Percentiles rank a stretch among this genome's conserved stretches.
phyloP scores from a whole-genome alignment of 2,113 vertebrate species.

The Toxotes chatareus region DNA sequence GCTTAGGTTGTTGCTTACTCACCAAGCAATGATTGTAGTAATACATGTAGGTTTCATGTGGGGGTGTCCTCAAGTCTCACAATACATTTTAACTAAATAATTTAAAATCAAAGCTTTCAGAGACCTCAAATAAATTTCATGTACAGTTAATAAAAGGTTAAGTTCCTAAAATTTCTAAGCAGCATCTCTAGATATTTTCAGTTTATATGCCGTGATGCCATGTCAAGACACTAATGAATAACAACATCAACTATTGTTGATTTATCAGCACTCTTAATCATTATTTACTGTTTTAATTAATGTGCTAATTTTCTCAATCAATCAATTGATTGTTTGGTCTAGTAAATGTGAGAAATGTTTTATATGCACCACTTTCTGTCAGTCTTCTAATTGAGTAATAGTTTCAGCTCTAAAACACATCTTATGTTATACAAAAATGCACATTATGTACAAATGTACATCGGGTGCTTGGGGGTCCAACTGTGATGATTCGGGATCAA shows the following conservation, averaged over 20 bases:
- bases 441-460: conserved; percentile 3
- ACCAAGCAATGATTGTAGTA: background rate
- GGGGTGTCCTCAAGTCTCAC: background rate
- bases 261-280: background rate
- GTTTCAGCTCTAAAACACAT: background rate
- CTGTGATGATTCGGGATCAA: background rate
- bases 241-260: background rate
- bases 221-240: background rate
- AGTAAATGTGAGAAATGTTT: background rate
- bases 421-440: background rate
- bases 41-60: background rate
- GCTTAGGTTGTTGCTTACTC: conserved; percentile 26
- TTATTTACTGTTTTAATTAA: too few species aligned
- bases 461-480: background rate
- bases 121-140: background rate
- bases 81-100: background rate
- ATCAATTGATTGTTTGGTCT: too few species aligned
- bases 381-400: background rate
- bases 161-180: background rate
- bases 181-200: background rate
- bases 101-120: background rate
- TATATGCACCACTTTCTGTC: background rate
- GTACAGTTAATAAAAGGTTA: background rate
- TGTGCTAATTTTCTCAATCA: too few species aligned
- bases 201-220: background rate